phyloP scores from a whole-genome alignment of 1,140 invertebrate genomes.

The Bombus turneri region DNA sequence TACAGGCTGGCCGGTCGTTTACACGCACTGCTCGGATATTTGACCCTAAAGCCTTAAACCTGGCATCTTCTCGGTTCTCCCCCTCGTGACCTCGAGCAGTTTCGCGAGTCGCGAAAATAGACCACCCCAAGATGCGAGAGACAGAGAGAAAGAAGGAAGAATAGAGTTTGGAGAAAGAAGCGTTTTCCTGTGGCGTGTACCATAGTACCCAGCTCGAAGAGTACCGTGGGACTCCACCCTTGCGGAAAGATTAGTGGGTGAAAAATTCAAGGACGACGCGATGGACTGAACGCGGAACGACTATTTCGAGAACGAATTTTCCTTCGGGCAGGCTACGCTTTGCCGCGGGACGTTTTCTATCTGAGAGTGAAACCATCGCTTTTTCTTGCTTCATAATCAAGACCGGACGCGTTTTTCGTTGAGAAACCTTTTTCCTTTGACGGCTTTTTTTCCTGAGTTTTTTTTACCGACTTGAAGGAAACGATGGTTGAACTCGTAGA shows the following conservation, averaged over 20 bases:
- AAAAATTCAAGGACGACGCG: constrained; percentile 45
- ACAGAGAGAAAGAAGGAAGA: neutral
- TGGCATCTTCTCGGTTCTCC: neutral
- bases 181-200: constrained; percentile 6
- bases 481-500: neutral
- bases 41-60: constrained; percentile 33
- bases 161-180: neutral
- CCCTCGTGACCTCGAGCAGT: constrained; percentile 37
- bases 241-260: constrained; percentile 42
- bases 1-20: constrained; percentile 24
- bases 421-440: neutral
- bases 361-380: neutral
- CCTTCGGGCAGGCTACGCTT: neutral
- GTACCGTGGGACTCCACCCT: constrained; percentile 37
- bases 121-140: constrained; percentile 5
- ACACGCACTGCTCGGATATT: constrained; percentile 46
- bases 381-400: neutral
- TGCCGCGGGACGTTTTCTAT: neutral
- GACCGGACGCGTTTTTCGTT: neutral
- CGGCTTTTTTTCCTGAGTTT: neutral
- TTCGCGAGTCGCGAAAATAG: constrained; percentile 60
- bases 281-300: constrained; percentile 6
- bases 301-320: neutral
- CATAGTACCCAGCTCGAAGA: neutral
- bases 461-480: neutral